These are phyloP conservation scores for Salvelinus namaycush DNA, from an alignment of 2,113 vertebrate species.

Conservation along the genomic window DNA sequence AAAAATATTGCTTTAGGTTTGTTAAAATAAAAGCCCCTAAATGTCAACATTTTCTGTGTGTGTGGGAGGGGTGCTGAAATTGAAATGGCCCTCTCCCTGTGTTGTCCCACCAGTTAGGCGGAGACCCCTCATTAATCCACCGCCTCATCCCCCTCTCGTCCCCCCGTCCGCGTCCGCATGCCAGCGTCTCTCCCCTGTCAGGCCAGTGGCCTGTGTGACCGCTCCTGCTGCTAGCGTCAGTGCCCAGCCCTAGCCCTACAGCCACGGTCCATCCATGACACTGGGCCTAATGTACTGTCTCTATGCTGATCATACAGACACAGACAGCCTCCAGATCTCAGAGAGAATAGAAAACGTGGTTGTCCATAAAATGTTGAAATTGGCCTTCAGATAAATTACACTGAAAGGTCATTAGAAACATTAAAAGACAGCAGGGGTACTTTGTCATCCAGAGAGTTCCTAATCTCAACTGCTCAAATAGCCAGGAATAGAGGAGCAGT, in stretches of 20 bases:
- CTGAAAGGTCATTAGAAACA: background rate
- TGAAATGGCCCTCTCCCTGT: slow-evolving; percentile 67
- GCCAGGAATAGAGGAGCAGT: no score
- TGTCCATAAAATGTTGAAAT: slow-evolving; percentile 15
- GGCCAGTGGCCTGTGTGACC: slow-evolving; percentile 42
- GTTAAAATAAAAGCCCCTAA: no score
- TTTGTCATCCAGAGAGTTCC: no score
- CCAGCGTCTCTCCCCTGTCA: slow-evolving; percentile 42
- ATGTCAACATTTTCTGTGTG: no score
- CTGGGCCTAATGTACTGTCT: slow-evolving; percentile 36
- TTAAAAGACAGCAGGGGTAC: no score
- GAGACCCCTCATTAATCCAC: slow-evolving; percentile 63
- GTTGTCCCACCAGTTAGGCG: slow-evolving; percentile 65
- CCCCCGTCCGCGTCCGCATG: slow-evolving; percentile 32
- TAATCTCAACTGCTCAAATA: no score
- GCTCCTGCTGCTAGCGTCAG: background rate
- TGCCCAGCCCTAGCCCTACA: background rate
- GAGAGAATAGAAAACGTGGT: background rate
- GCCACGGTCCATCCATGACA: slow-evolving; percentile 63
- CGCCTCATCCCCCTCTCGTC: slow-evolving; percentile 42
- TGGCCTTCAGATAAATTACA: slow-evolving; percentile 10
- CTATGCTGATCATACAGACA: slow-evolving; percentile 21
- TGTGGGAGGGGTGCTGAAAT: slow-evolving; percentile 51
- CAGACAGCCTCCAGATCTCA: slow-evolving; percentile 32
- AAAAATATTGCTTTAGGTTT: no score